Percentiles rank a stretch among this genome's conserved stretches.
These are phyloP conservation scores for Ascidia mentula DNA, from an alignment of 23 tunicate genomes.

Conservation along the genomic window DNA sequence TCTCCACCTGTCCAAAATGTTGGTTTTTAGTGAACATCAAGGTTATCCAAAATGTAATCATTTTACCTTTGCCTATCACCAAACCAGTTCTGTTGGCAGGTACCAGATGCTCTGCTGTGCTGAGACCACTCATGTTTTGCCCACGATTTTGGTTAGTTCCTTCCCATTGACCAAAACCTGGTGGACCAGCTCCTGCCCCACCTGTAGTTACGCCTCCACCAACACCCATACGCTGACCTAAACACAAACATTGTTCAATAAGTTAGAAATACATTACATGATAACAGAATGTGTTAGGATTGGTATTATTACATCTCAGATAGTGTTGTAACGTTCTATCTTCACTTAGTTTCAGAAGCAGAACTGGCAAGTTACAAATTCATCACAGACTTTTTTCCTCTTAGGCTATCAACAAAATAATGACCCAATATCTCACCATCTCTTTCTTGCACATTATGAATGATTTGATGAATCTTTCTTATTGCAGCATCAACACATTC, in stretches of 20 bases:
- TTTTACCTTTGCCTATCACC: slow-evolving; percentile 97
- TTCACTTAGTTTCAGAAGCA: slow-evolving; percentile 52
- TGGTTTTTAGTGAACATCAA: too few relatives aligned
- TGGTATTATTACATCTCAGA: not conserved
- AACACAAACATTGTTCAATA: too few relatives aligned
- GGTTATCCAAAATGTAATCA: not conserved
- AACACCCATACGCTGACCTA: not conserved
- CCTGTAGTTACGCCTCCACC: slow-evolving; percentile 3
- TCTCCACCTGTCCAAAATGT: slow-evolving; percentile 76
- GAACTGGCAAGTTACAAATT: slow-evolving; percentile 61
- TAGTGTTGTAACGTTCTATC: slow-evolving; percentile 9
- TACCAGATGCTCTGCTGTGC: slow-evolving; percentile 77
- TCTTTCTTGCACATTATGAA: slow-evolving; percentile 87
- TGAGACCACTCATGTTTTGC: slow-evolving; percentile 22
- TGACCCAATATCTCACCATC: slow-evolving; percentile 32
- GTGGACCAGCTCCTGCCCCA: slow-evolving; percentile 46
- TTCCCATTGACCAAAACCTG: slow-evolving; percentile 94
- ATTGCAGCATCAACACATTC: slow-evolving; percentile 89
- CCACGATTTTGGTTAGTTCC: slow-evolving; percentile 64
- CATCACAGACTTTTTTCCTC: too few relatives aligned
- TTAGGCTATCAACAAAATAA: not conserved
- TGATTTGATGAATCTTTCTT: slow-evolving; percentile 65
- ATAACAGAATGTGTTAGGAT: not conserved
- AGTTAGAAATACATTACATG: too few relatives aligned
- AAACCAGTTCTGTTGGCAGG: slow-evolving; percentile 97